Base-by-base conservation (phyloP, 2,113 vertebrate genomes). In the Hippocampus abdominalis region DNA sequence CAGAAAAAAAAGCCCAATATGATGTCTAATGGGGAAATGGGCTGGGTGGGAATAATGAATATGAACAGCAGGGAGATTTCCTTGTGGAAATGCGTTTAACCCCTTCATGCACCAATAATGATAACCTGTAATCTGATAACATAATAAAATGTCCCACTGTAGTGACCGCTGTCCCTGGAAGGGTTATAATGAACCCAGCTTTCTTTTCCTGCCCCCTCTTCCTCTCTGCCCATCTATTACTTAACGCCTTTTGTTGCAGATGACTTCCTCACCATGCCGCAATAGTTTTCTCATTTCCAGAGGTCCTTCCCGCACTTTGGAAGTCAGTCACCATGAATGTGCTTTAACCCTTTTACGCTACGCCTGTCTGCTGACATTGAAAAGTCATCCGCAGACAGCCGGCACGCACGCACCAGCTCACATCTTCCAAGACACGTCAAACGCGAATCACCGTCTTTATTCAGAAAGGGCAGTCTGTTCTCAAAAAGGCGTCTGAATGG, bases 361-460 rank as follows among this genome's bases (percentile, higher is more conserved):
- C 32, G 29, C 62, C 61, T 64, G 66, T 64, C 67, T 65, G 64
- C 49, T 66, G 68, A 73, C 62, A 66, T 71, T 63, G 69, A 70
- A 69, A 75, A 81, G 71, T 76, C 69, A 66, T 63, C 72, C 56
- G 71, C 73, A 79, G 72, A 70, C 75, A 60, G 23, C 49, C 46
- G 46, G 18, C 73, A 42, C 0, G 51, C 57, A 29, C 32, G 40
- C 64, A 23, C 42, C 60, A 36, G 62, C 29, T n/a, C 48, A 29
- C 61, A 60, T 66, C 72, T 71, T 69, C 40, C 5, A 63, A 85
- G 75, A 74, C 66, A 42, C 25, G 3, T 46, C 57, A 32, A 15
- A 65, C 63, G 73, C 36, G 7, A 74, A 76, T 70, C 75, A 3
- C 72, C 63, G 76, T 83, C 76, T 82, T 75, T 78, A 83, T 86